These are phyloP conservation scores for Rhizomys pruinosus DNA, from an alignment of 2,113 vertebrate genomes.

Conservation along the genomic window DNA sequence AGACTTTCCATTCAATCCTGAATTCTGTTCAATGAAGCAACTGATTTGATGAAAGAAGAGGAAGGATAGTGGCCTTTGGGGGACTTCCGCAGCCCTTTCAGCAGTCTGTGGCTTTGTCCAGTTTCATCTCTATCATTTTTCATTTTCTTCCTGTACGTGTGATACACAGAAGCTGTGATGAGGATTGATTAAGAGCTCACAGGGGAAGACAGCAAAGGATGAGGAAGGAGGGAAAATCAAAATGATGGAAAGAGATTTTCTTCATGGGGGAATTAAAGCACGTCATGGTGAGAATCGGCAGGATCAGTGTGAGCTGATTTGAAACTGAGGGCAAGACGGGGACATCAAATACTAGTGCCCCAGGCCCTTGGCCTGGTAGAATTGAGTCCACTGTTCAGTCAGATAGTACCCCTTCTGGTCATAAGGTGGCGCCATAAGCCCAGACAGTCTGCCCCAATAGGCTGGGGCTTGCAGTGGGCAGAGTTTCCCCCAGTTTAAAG, in stretches of 20 bases:
- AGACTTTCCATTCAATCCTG: background rate
- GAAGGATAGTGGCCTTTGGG: background rate
- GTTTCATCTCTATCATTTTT: background rate
- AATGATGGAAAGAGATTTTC: background rate
- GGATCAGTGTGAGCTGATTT: background rate
- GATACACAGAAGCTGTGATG: background rate
- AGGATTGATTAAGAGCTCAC: background rate
- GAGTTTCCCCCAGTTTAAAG: constrained; percentile 24
- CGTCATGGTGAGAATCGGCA: background rate
- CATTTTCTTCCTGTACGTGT: background rate
- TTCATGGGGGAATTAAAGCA: background rate
- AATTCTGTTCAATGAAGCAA: background rate
- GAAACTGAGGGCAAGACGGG: background rate
- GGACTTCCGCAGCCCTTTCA: background rate
- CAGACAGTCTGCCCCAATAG: constrained; percentile 58
- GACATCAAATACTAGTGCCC: background rate
- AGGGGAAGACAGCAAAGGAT: background rate
- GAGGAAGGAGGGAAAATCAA: background rate
- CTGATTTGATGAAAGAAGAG: background rate
- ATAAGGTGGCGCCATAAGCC: constrained; percentile 73
- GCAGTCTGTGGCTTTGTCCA: background rate
- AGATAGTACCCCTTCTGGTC: constrained; percentile 59
- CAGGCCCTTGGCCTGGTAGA: background rate
- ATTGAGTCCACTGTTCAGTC: background rate
- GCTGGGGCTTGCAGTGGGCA: constrained; percentile 12